A percentile compares a stretch with the other conserved stretches of the same genome.
Evolutionary conservation across 2,797 vertebrate genomes (phyloP).

Genomic region (Scolopax rusticola): DNA sequence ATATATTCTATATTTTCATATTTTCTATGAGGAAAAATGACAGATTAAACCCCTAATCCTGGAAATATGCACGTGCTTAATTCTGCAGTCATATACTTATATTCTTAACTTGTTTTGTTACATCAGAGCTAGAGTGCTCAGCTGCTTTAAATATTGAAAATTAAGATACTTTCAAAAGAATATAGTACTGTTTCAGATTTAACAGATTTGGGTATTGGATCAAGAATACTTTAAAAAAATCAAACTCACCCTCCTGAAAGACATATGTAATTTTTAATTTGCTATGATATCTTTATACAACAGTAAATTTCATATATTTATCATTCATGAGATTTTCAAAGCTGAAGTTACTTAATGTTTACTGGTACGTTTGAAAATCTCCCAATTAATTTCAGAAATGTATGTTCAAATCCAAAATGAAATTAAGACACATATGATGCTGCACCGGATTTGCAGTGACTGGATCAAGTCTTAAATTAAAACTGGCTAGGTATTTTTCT

Average conservation of each 20-base stretch:
- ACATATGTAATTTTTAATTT: constrained; percentile 12
- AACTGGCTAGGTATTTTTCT: neutral
- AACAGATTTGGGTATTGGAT: constrained; percentile 27
- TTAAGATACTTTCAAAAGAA: constrained; percentile 39
- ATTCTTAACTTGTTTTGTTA: constrained; percentile 54
- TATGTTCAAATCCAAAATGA: neutral
- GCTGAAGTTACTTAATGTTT: neutral
- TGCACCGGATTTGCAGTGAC: neutral
- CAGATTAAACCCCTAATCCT: constrained; percentile 52
- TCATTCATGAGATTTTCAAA: constrained; percentile 22
- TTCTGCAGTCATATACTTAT: constrained; percentile 45
- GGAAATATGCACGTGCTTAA: constrained; percentile 24
- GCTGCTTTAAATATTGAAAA: constrained; percentile 35
- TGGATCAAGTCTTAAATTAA: neutral
- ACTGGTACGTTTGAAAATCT: constrained; percentile 1
- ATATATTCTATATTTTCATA: neutral
- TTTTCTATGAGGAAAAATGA: neutral
- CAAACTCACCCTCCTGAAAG: neutral
- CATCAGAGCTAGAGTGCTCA: constrained; percentile 29
- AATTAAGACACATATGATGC: neutral
- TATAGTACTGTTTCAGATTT: constrained; percentile 35
- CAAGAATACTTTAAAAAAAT: neutral
- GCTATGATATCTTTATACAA: neutral
- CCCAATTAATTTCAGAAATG: constrained; percentile 16
- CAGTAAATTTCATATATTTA: neutral